phyloP scores from a whole-genome alignment of 2,888 invertebrate genomes.

The Lasiommata megera region DNA sequence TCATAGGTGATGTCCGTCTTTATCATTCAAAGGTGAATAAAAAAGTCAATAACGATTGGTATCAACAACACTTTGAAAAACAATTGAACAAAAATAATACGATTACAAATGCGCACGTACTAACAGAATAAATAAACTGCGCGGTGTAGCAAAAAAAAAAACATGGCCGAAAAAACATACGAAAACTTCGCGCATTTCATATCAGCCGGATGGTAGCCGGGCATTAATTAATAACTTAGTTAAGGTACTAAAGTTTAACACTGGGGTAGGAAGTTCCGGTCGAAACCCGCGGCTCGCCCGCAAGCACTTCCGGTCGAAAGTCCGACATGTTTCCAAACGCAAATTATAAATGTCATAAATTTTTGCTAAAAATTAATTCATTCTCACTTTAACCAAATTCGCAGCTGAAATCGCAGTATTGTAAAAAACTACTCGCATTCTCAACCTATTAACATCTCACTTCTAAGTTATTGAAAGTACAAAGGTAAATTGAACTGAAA shows the following conservation, averaged over 20 bases:
- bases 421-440: neutral
- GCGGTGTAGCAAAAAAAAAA: constrained; percentile 8
- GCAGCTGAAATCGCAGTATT: neutral
- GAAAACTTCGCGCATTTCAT: constrained; percentile 35
- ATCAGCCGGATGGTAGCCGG: constrained; percentile 56
- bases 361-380: constrained; percentile 9
- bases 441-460: neutral
- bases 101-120: neutral
- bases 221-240: constrained; percentile 76
- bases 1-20: too few relatives aligned
- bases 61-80: neutral
- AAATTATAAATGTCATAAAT: constrained; percentile 14
- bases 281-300: constrained; percentile 66
- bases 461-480: neutral
- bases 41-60: too few relatives aligned
- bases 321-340: constrained; percentile 32
- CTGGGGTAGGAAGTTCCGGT: constrained; percentile 70
- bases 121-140: constrained; percentile 17
- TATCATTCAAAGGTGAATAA: too few relatives aligned
- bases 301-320: constrained; percentile 72
- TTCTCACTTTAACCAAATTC: neutral
- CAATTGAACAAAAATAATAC: constrained; percentile 13
- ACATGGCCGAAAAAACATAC: constrained; percentile 18
- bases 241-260: constrained; percentile 71
- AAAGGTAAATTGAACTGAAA: too few relatives aligned